Percentiles rank a stretch among this genome's conserved stretches.
These are phyloP conservation scores for Ceratina japonica DNA, from an alignment of 1,140 invertebrate genomes.

Conservation along the genomic window DNA sequence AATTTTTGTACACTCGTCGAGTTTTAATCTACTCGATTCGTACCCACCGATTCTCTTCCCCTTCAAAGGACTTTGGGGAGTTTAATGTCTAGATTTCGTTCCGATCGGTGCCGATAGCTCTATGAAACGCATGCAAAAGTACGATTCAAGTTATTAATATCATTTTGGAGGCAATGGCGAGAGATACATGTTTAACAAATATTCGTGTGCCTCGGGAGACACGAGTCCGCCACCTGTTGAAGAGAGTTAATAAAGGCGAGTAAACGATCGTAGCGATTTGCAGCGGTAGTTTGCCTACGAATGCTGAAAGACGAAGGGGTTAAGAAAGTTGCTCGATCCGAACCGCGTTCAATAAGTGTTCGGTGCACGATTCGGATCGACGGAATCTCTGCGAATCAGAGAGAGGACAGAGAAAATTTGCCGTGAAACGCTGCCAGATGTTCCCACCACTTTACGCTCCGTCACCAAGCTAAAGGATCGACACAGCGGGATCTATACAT, in stretches of 20 bases:
- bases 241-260: slow-evolving; percentile 58
- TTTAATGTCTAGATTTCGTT: neutral
- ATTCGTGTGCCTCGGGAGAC: slow-evolving; percentile 6
- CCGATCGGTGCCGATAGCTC: neutral
- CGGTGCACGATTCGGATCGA: slow-evolving; percentile 12
- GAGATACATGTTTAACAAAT: neutral
- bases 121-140: neutral
- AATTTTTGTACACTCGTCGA: neutral
- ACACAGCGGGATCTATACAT: slow-evolving; percentile 31
- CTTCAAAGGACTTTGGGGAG: neutral
- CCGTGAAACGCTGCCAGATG: slow-evolving; percentile 17
- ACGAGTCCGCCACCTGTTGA: slow-evolving; percentile 63
- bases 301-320: slow-evolving; percentile 62
- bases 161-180: neutral
- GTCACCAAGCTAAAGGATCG: slow-evolving; percentile 50
- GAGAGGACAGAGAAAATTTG: slow-evolving; percentile 4
- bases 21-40: neutral
- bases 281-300: slow-evolving; percentile 32
- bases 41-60: neutral
- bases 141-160: slow-evolving; percentile 7
- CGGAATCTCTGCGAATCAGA: slow-evolving; percentile 4
- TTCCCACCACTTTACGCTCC: slow-evolving; percentile 46
- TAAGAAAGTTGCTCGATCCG: slow-evolving; percentile 18
- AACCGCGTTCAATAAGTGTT: neutral
- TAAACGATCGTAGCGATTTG: slow-evolving; percentile 1